Percentiles rank a stretch among this genome's conserved stretches.
phyloP scores from a whole-genome alignment of 1,140 invertebrate genomes.

The Magallana angulata region DNA sequence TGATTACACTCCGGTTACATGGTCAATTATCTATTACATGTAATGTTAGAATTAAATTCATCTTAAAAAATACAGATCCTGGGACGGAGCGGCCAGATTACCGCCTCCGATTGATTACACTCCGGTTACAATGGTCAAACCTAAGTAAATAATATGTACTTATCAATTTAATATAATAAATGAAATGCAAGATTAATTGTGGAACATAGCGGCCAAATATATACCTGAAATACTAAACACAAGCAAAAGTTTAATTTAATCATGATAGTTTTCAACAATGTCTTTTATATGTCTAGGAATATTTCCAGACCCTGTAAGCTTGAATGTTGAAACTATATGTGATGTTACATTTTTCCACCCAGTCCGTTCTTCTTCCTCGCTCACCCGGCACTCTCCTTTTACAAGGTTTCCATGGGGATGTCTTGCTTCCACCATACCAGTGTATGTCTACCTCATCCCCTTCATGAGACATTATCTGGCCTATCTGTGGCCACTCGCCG shows the following conservation, averaged over 20 bases:
- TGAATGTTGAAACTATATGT: not conserved
- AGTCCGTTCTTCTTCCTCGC: not conserved
- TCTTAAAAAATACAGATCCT: no score
- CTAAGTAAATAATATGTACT: no score
- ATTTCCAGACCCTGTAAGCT: not conserved
- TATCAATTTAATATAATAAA: no score
- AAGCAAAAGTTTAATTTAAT: not conserved
- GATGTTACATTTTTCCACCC: not conserved
- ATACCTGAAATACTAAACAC: no score
- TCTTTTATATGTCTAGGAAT: not conserved
- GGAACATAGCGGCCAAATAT: no score
- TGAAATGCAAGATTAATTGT: no score
- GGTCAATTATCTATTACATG: no score
- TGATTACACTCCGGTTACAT: no score
- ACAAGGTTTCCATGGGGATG: slow-evolving; percentile 31
- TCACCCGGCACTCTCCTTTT: not conserved
- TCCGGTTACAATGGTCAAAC: no score
- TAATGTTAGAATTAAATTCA: no score
- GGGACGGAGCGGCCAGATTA: no score
- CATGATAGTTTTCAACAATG: not conserved
- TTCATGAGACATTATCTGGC: not conserved
- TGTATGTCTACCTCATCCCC: not conserved
- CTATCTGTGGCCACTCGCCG: slow-evolving; percentile 9
- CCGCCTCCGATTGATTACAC: no score
- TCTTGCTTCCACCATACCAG: slow-evolving; percentile 39